Evolutionary conservation across 2,797 vertebrate genomes (phyloP), one percentile per base, ranked within the genome.

Genomic region (Liparis tanakae): DNA sequence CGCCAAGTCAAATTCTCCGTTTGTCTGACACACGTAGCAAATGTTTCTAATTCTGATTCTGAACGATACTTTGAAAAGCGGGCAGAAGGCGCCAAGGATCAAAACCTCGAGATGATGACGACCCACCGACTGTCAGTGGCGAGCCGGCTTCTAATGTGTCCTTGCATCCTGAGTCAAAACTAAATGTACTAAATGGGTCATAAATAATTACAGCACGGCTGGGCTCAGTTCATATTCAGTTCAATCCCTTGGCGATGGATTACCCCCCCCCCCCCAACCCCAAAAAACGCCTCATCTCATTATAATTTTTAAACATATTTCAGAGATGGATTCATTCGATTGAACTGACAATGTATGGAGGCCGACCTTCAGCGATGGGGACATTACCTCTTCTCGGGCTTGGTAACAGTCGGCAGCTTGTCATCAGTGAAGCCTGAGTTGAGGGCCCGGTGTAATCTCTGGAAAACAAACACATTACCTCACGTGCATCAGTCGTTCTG

Each of bases 361-460:
- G 2, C 1, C 25, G 60, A 57, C n/a, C 25, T 63, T 22, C 20
- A 30, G 1, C 51, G 46, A 59, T 6, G 7, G 25, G 18, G 34
- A 68, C 70, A 67, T 81, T 96, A 99, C 98, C 97, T 99, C 88
- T 97, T 98, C 80, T 97, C 96, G 3, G 91, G 92, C 84, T 89
- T 94, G 81, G 96, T 95, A 71, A 95, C 92, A 79, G 96, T 97
- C 39, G 94, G 94, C 76, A 88, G 73, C 89, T 97, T 97, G 86
- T 99, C 97, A 61, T 99, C 97, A 68, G 67, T 94, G 92, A 97
- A 97, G 59, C 95, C 95, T 9, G 95, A 96, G 88, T 99, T 99
- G 83, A 99, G 93, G 76, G 97, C 97, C 76, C 97, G 94, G 76
- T 99, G 98, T 85, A 99, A 92, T 92, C 98, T 95, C 98, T 99